Base-by-base conservation (phyloP, 2,888 invertebrate genomes). In the Catocala nupta region DNA sequence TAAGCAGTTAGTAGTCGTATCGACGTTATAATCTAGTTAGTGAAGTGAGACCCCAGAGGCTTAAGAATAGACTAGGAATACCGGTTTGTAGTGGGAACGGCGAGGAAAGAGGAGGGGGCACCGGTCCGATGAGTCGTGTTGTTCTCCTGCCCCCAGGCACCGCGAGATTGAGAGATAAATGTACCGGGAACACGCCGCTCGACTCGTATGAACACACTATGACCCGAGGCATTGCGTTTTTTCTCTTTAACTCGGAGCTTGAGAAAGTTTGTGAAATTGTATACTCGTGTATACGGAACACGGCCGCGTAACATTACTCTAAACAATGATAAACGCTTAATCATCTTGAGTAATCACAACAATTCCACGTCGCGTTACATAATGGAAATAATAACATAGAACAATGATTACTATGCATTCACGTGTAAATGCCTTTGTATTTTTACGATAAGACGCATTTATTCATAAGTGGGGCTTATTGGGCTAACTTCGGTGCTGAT, bases 121-220 rank as follows among this genome's bases (percentile, higher is more conserved):
- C 81, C 79, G 78, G 84, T 86, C 74, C 61, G 70, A 81, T 87
- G 72, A 82, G 86, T 85, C 84, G 81, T 81, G 87, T 81, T 85
- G 84, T 87, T 84, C 87, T 87, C 82, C 80, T 85, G 86, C 86
- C 84, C 81, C 78, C 71, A 70, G 77, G 81, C 77, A 74, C 66
- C 76, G 74, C 81, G 69, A 88, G 87, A 90, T 90, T 85, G 80
- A 85, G 85, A 82, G 85, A 90, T 90, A 89, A 88, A 86, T 83
- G 81, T 81, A 82, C 86, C 75, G 73, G 83, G 85, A 85, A 86
- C 77, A 67, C 61, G 47, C 47, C 39, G 70, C 68, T 7, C 36
- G 7, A 7, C 44, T 72, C 73, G 71, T 76, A 82, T 76, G 78
- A 77, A 78, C 78, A 79, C 73, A 79, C 66, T 72, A 60, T 51